Base-by-base conservation (phyloP, 92 coral and sea anemone species). In the Muricea muricata region DNA sequence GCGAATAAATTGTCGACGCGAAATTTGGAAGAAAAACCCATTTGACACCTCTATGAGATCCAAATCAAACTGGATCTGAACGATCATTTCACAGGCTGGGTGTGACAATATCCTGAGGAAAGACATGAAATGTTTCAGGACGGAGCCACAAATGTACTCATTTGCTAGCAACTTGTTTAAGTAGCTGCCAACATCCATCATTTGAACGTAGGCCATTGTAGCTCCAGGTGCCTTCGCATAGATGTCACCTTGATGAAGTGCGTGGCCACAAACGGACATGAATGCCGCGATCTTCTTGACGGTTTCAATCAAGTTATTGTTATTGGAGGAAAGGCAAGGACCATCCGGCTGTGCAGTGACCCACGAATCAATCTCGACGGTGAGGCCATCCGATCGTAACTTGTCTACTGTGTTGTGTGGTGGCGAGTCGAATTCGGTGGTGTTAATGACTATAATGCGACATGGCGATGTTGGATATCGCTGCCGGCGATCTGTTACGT, bases 181-280 rank as follows among this genome's bases (percentile, higher is more conserved):
- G 26, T 34, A 79, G 37, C 63, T 79, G 35, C 15, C 29, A 46
- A 79, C 82, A 48, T 46, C 61, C 70, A 46, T 76, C 61, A 46
- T 60, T 48, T n/a, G 23, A 24, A 76, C 61, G 32, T 65, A 65
- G 40, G 73, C 33, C 29, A 50, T 50, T 40, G n/a, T 67, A 31
- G 50, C 50, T 8, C 14, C 14, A 1, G 8, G 1, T 3, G 50
- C 1, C 1, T 3, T 45, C 6, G 50, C 14, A 12, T 79, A 13
- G 24, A 79, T 67, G 21, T 7, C 67, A 12, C 4, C 3, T 13
- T 17, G 67, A 18, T 58, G 67, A 4, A 58, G 67, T 2, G 14
- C 67, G 34, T 58, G 67, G 2, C 18, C 67, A 17, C 67, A 58
- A 11, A 58, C 8, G 9, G 1, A 13, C 67, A 58, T 58, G 1